Evolutionary conservation across 2,113 vertebrate species (phyloP), one percentile per base, ranked within the genome.

Genomic region (Sylvilagus bachmani): DNA sequence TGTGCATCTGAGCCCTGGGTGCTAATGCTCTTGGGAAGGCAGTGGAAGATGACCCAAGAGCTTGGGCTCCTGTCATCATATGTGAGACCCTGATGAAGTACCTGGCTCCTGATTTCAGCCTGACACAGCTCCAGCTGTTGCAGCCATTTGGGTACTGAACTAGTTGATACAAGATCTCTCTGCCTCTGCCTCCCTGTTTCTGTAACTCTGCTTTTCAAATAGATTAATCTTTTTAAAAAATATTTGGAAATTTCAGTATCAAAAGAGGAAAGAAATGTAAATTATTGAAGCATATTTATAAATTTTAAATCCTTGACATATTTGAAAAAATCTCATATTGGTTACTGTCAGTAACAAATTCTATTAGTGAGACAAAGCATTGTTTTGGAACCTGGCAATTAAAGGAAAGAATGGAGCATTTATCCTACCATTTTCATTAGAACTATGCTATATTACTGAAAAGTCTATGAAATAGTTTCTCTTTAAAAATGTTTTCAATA

Each of bases 361-460:
- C 64, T 80, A 25, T 86, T 79, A 86, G 29, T 55, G 27, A 79
- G 51, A 21, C 9, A 89, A 89, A 66, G 51, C 36, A 74, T 66
- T 93, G 88, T 81, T 95, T 92, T 58, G 6, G 80, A 79, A 91
- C 19, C 67, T 36, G 22, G 12, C 13, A 95, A 86, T 51, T 67
- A 58, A 58, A 44, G 44, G 49, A 71, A 69, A 82, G 5, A 85
- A 62, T 27, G 75, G 92, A 88, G 61, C 11, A 22, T 11, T 64
- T 80, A 62, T 58, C 12, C 6, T 86, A 55, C 4, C 44, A 75
- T 61, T 89, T 94, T 29, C 29, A 58, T 64, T 81, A 64, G 36
- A 87, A 83, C 2, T 89, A 24, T 86, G 80, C 21, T 13, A 58
- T 49, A 77, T 69, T 70, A 71, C 62, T 38, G 29, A 79, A 79